Percentiles rank a stretch among this genome's conserved stretches.
Evolutionary conservation across 2,797 vertebrate species (phyloP).

Genomic region (Galaxias olidus): DNA sequence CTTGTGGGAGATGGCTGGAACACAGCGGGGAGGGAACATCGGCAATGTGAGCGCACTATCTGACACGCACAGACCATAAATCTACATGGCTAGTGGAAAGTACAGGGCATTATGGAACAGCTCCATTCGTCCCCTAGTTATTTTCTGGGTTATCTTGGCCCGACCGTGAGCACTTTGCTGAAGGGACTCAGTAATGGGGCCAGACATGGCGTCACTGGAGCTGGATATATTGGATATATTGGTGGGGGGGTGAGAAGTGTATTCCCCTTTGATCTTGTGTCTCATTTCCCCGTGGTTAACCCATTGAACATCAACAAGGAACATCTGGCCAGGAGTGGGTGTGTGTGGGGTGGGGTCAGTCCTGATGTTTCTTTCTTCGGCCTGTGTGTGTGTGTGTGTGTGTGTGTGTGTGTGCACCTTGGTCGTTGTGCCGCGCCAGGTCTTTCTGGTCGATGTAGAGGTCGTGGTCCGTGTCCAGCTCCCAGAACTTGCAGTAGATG

Average conservation of each 20-base stretch:
- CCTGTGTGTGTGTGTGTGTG: conserved; percentile 6
- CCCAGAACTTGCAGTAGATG: conserved; percentile 99
- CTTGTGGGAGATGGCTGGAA: conserved; percentile 86
- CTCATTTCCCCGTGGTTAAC: conserved; percentile 58
- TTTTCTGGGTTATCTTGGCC: conserved; percentile 47
- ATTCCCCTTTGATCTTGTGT: conserved; percentile 65
- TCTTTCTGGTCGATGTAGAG: conserved; percentile 91
- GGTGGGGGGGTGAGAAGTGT: conserved; percentile 7
- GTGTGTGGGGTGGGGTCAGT: neutral
- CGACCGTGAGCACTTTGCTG: conserved; percentile 55
- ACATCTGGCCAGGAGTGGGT: conserved; percentile 60
- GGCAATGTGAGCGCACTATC: conserved; percentile 19
- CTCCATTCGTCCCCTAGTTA: no score
- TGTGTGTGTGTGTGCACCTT: conserved; percentile 73
- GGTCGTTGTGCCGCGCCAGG: conserved; percentile 89
- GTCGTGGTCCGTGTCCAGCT: conserved; percentile 95
- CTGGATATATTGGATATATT: conserved; percentile 51
- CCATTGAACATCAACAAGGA: conserved; percentile 60
- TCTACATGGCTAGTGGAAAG: neutral
- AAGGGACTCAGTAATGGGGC: conserved; percentile 39
- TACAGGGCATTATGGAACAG: neutral
- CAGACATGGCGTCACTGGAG: conserved; percentile 68
- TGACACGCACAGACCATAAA: no score
- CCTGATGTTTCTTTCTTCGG: no score
- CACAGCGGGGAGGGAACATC: conserved; percentile 31